phyloP scores from a whole-genome alignment of 2,113 vertebrate genomes.

The Centropus bengalensis region DNA sequence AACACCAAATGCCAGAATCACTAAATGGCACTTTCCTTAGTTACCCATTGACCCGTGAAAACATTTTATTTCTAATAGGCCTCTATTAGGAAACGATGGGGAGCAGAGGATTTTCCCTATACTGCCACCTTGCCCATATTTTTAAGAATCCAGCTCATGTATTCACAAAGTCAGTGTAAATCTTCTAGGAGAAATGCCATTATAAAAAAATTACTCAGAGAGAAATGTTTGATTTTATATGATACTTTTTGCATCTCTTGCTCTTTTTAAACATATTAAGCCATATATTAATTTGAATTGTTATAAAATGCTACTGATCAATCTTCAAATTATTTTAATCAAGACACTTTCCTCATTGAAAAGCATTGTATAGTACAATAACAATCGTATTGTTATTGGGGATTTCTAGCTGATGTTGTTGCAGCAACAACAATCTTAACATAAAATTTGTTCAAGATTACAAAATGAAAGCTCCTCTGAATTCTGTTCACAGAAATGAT shows the following conservation, averaged over 20 bases:
- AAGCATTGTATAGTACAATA: neutral
- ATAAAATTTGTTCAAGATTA: neutral
- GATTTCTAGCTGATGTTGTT: no score
- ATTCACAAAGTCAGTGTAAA: neutral
- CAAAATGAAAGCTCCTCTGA: neutral
- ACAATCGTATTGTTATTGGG: neutral
- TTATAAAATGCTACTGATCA: neutral
- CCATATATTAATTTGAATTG: neutral
- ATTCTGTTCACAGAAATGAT: neutral
- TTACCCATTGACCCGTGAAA: slow-evolving; percentile 27
- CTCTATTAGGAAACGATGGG: slow-evolving; percentile 22
- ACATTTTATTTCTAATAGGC: neutral
- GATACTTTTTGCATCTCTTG: neutral
- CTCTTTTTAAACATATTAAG: neutral
- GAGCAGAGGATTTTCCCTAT: neutral
- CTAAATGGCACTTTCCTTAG: slow-evolving; percentile 1
- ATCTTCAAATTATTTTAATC: neutral
- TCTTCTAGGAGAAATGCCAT: neutral
- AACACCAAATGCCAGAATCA: neutral
- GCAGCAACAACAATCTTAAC: neutral
- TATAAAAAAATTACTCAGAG: neutral
- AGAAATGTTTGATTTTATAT: neutral
- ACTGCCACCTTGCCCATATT: neutral
- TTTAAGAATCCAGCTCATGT: neutral
- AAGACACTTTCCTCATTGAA: neutral